A percentile compares a stretch with the other conserved stretches of the same genome.
These are phyloP conservation scores for Heliconius hermathena DNA, from an alignment of 1,140 invertebrate species.

Conservation along the genomic window DNA sequence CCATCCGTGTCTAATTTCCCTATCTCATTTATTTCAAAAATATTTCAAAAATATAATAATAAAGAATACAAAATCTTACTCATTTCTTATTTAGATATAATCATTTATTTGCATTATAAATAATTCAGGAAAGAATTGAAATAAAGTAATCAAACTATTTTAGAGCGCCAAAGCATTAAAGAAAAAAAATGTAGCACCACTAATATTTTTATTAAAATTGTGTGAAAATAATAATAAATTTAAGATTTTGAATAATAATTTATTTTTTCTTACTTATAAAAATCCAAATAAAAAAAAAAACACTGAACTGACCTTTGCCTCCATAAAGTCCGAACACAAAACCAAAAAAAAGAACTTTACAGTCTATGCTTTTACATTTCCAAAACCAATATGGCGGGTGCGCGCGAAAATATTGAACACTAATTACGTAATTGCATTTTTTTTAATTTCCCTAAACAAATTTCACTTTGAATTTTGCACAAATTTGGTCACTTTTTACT, in stretches of 20 bases:
- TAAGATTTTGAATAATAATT: background rate
- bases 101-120: no score
- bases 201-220: background rate
- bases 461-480: constrained; percentile 6
- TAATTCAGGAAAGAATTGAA: no score
- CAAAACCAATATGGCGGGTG: constrained; percentile 21
- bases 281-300: background rate
- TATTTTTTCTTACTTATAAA: background rate
- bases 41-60: no score
- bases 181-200: background rate
- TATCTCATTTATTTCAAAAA: no score
- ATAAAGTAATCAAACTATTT: no score
- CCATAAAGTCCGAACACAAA: constrained; percentile 15
- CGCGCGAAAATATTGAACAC: constrained; percentile 22
- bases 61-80: no score
- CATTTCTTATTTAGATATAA: no score
- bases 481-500: background rate
- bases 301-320: constrained; percentile 15
- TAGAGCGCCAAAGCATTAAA: no score
- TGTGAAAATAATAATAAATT: background rate
- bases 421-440: constrained; percentile 20
- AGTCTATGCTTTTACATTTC: constrained; percentile 22
- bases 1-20: no score
- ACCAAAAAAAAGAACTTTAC: background rate
- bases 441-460: background rate